Evolutionary conservation across 2,113 vertebrate species (phyloP), one percentile per base, ranked within the genome.

Genomic region (Bombycilla garrulus): DNA sequence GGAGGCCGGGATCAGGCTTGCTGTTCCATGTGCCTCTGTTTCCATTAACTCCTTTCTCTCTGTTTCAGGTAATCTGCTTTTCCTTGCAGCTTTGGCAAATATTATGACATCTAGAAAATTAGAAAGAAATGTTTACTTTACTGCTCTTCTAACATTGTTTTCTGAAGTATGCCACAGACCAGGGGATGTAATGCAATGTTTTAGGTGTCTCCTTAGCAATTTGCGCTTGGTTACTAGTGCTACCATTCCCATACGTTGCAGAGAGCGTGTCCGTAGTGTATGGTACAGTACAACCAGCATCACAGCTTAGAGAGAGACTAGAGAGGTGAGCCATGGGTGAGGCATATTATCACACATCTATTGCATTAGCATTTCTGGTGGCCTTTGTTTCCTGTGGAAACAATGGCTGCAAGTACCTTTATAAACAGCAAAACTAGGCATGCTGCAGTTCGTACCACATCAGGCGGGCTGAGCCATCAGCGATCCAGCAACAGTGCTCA

Each of bases 21-120:
- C 65, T 69, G 87, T 80, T 86, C 91, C 88, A 61, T 92, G 88
- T 95, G 95, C 97, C 58, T 97, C 95, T 81, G 13, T 90, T 97
- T 96, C 94, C 91, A 84, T 96, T 96, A 94, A 96, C 92, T 96
- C 93, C 83, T 97, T 96, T 96, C 95, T 96, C 95, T 90, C 93
- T 73, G 87, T 93, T 98, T 97, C 97, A 98, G 97, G 97, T 98
- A 97, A 97, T 94, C 97, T 97, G 97, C 95, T 97, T 97, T 95
- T 97, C 96, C 97, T 97, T 88, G 76, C 96, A 96, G 88, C 85
- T 96, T 97, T 95, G 72, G 95, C 95, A 95, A 91, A 94, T 91
- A 92, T 94, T 97, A 96, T 80, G 92, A 96, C 96, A 97, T 95
- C 97, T 97, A 97, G 93, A 90, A 95, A 96, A 95, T 87, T 96